Conservation (phyloP, 2,113 vertebrate genomes). For the Echinops telfairi region DNA sequence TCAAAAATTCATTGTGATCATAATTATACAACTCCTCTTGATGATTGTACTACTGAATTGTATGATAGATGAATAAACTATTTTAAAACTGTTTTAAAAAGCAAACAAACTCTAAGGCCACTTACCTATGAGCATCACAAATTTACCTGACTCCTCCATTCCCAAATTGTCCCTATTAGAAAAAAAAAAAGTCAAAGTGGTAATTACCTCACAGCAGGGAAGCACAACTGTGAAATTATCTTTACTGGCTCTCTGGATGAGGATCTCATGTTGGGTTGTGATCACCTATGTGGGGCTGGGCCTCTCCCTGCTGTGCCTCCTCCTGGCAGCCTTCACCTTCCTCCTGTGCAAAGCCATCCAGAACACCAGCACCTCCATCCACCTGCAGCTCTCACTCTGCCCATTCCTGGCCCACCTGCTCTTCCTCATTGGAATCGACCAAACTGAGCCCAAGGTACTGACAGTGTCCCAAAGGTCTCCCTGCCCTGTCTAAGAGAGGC, state of each 20-base stretch:
- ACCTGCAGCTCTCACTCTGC: conserved; percentile 79
- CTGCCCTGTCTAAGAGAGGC: not conserved
- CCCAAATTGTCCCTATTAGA: not conserved
- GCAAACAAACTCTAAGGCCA: not conserved
- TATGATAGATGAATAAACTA: too few relatives aligned
- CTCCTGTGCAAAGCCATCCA: conserved; percentile 76
- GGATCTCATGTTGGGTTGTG: fast-evolving
- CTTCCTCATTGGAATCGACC: conserved; percentile 67
- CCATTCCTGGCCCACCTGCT: conserved; percentile 76
- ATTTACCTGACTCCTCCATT: not conserved
- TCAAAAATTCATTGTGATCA: too few relatives aligned
- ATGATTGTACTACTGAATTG: too few relatives aligned
- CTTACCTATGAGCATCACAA: not conserved
- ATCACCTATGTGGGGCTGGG: conserved; percentile 48
- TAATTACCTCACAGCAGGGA: not conserved
- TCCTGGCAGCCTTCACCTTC: conserved; percentile 82
- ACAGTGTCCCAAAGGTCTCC: not conserved
- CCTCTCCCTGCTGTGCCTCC: not conserved
- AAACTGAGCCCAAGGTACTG: conserved; percentile 41
- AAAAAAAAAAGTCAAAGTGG: not conserved
- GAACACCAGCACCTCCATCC: conserved; percentile 78
- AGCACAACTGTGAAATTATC: not conserved
- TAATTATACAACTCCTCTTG: too few relatives aligned
- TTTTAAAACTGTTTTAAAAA: too few relatives aligned
- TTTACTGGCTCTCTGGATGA: not conserved